Conservation (phyloP, 2,797 vertebrate genomes). For the Brachyrhaphis roseni region DNA sequence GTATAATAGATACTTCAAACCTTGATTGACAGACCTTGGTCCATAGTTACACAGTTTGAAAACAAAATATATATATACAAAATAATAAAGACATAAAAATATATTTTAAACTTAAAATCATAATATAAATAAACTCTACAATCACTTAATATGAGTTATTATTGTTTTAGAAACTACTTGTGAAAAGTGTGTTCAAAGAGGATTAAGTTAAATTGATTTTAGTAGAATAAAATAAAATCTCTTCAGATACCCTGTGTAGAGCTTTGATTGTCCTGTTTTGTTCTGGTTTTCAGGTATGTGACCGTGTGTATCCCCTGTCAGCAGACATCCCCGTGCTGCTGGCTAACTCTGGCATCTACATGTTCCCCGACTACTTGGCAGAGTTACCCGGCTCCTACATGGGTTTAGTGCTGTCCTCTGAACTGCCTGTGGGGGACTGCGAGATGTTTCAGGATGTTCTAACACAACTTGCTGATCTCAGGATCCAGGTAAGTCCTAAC, state of each 20-base stretch:
- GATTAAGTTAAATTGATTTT: neutral
- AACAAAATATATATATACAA: neutral
- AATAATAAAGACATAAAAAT: neutral
- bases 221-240: neutral
- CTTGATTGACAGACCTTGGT: neutral
- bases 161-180: neutral
- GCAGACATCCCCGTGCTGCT: conserved; percentile 89
- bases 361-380: conserved; percentile 90
- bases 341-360: conserved; percentile 91
- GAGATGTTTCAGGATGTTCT: conserved; percentile 89
- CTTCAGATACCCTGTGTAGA: neutral
- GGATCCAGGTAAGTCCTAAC: conserved; percentile 85
- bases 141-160: neutral
- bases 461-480: conserved; percentile 87
- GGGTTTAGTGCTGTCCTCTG: conserved; percentile 92
- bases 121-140: neutral
- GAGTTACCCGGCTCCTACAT: conserved; percentile 86
- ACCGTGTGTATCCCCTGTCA: conserved; percentile 89
- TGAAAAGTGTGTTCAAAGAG: neutral
- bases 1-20: neutral
- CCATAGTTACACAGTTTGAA: neutral
- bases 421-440: conserved; percentile 84
- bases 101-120: neutral
- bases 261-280: neutral
- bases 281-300: conserved; percentile 86